Conservation (phyloP, 2,888 invertebrate genomes). For the Stenchaetothrips biformis region DNA sequence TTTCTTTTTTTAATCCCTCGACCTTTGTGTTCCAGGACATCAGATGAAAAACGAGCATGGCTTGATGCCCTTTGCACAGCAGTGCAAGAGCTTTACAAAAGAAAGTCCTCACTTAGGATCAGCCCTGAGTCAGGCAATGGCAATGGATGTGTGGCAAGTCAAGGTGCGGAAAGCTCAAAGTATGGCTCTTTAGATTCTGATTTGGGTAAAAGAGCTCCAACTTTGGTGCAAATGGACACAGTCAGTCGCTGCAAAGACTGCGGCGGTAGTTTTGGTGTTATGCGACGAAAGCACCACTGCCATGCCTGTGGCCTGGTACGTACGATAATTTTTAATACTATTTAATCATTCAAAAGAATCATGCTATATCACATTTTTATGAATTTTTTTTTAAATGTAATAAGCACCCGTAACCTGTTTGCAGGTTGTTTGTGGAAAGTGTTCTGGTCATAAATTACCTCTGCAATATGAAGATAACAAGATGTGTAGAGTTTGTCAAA, state of each 20-base stretch:
- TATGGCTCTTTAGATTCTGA: conserved; percentile 34
- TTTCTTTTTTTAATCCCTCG: not conserved
- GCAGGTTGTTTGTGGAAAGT: conserved; percentile 58
- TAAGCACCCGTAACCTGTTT: conserved; percentile 34
- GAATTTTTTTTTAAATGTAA: not conserved
- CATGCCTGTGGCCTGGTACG: conserved; percentile 61
- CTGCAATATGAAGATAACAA: conserved; percentile 50
- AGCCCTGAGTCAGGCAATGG: not conserved
- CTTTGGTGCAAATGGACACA: conserved; percentile 56
- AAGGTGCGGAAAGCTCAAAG: conserved; percentile 10
- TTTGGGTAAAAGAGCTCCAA: conserved; percentile 49
- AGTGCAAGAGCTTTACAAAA: conserved; percentile 48
- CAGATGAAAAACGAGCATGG: conserved; percentile 52
- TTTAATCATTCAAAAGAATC: conserved; percentile 22
- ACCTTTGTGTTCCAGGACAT: conserved; percentile 42
- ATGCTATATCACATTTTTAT: too few species aligned
- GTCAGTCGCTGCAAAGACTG: conserved; percentile 63
- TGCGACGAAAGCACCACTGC: conserved; percentile 57
- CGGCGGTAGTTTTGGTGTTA: conserved; percentile 31
- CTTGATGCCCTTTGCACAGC: conserved; percentile 48
- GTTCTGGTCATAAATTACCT: conserved; percentile 54
- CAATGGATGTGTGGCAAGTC: conserved; percentile 7
- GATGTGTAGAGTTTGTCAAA: conserved; percentile 51
- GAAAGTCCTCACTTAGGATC: conserved; percentile 39
- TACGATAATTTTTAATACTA: not conserved